Evolutionary conservation across 2,888 invertebrate species (phyloP).

Genomic region (Drosophila koepferae): DNA sequence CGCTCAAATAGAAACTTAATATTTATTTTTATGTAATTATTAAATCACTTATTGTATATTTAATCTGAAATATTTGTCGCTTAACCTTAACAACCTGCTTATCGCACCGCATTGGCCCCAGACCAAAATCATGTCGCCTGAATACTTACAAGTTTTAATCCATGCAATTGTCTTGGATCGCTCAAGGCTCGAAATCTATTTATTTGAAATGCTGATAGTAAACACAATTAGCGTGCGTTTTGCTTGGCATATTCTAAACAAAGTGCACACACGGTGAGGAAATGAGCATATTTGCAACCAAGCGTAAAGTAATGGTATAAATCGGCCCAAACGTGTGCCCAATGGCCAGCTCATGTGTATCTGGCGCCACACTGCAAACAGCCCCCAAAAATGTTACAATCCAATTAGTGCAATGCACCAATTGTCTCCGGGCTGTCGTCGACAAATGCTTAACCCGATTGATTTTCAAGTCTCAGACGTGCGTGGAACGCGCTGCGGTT

Average conservation of each 20-base stretch:
- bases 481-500: conserved; percentile 82
- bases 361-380: conserved; percentile 51
- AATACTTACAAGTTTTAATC: conserved; percentile 77
- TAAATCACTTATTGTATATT: conserved; percentile 6
- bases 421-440: conserved; percentile 49
- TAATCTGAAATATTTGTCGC: conserved; percentile 27
- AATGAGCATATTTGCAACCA: conserved; percentile 52
- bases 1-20: conserved; percentile 51
- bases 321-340: conserved; percentile 51
- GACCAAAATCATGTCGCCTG: conserved; percentile 65
- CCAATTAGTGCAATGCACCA: conserved; percentile 81
- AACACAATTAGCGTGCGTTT: conserved; percentile 53
- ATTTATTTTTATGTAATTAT: conserved; percentile 5
- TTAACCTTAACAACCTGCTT: conserved; percentile 54
- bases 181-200: conserved; percentile 50
- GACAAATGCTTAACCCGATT: conserved; percentile 68
- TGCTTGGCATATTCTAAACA: conserved; percentile 73
- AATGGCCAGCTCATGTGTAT: conserved; percentile 43
- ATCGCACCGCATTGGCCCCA: conserved; percentile 41
- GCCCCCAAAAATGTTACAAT: conserved; percentile 80
- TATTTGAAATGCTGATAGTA: conserved; percentile 31
- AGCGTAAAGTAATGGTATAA: conserved; percentile 60
- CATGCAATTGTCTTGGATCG: conserved; percentile 35
- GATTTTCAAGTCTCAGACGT: conserved; percentile 81
- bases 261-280: conserved; percentile 23